Evolutionary conservation across 2,888 invertebrate genomes (phyloP), one percentile per base, ranked within the genome.

Genomic region (Julus scandinavius): DNA sequence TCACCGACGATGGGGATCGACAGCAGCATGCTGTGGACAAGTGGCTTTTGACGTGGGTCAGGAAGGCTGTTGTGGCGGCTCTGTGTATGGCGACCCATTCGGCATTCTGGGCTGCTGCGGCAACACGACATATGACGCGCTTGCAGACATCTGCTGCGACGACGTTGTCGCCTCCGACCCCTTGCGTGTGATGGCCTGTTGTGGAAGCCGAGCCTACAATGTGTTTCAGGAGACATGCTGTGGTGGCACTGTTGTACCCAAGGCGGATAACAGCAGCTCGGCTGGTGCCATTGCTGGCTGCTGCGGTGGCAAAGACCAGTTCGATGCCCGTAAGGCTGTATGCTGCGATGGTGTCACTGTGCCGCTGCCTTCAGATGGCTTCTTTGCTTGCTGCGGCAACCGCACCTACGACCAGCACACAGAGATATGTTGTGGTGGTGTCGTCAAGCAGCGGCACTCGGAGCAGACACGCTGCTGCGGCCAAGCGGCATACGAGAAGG

Each of bases 61-160:
- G 49, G 58, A 88, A 15, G 45, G 40, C 1, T 88, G 88, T 41
- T 88, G 88, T 17, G 87, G 87, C 1, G 85, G 87, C 54, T 15
- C 87, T 4, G 87, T 88, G 9, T 85, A 83, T 63, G 29, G 20
- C 58, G 88, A 88, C 49, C 88, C 88, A 15, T 88, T 88, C 58
- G 88, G 87, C 41, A 87, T 88, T 40, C 45, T 84, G 40, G 87
- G 87, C 41, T 88, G 88, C 38, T 88, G 88, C 50, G 63, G 63
- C 54, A 50, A 87, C 80, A 17, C n/a, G 11, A 84, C 63, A 4
- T 88, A 50, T 45, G 88, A 88, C 0, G 45, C 85, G 0, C 40
- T 87, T 7, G 17, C 54, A n/a, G 83, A 87, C 20, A 87, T 88
- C 38, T 88, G 88, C 87, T 88, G 88, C 50, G 50, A 84, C 2